A percentile compares a stretch with the other conserved stretches of the same genome.
Evolutionary conservation across 2,113 vertebrate genomes (phyloP).

Genomic region (Urocolius indicus): DNA sequence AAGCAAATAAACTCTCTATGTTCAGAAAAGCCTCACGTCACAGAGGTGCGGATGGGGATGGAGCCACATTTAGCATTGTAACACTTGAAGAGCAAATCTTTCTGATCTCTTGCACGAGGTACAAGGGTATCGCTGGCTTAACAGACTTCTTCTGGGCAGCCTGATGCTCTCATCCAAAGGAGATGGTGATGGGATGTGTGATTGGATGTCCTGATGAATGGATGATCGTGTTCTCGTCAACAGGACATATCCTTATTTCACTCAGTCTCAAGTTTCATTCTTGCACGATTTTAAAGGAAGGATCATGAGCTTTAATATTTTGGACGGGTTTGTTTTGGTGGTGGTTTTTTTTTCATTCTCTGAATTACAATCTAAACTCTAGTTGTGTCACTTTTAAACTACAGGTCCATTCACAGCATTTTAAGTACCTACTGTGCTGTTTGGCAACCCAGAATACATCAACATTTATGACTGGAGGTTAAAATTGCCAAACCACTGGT

Average conservation of each 20-base stretch:
- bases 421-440: slow-evolving; percentile 45
- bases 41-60: no score
- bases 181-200: neutral
- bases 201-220: neutral
- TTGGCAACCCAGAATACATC: slow-evolving; percentile 53
- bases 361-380: slow-evolving; percentile 65
- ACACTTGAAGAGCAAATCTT: no score
- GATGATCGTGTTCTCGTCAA: neutral
- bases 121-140: neutral
- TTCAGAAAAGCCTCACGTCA: neutral
- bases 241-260: neutral
- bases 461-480: slow-evolving; percentile 43
- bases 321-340: neutral
- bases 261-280: neutral
- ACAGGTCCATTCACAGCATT: slow-evolving; percentile 42
- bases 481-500: slow-evolving; percentile 43
- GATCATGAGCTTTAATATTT: slow-evolving; percentile 42
- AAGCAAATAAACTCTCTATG: neutral
- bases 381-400: slow-evolving; percentile 61
- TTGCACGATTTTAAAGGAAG: slow-evolving; percentile 22
- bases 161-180: neutral
- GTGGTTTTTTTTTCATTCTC: neutral
- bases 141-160: neutral
- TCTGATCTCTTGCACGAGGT: no score
- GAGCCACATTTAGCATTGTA: neutral